phyloP scores from a whole-genome alignment of 2,888 invertebrate genomes.

The Lycaena phlaeas region DNA sequence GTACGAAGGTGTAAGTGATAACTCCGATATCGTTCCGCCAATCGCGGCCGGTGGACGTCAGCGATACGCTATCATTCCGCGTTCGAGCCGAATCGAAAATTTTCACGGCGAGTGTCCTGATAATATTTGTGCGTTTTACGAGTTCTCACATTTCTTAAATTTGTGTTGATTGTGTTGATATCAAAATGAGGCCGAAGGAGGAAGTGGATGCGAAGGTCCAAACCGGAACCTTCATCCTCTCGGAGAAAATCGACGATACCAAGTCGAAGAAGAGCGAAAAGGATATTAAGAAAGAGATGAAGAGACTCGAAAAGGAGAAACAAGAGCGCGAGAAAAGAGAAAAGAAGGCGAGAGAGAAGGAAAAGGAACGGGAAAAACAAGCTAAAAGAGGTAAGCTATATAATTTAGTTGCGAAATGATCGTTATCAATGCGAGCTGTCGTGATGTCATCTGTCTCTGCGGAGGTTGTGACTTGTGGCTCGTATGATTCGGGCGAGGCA shows the following conservation, averaged over 20 bases:
- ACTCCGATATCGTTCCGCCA: slow-evolving; percentile 48
- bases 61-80: slow-evolving; percentile 38
- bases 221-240: slow-evolving; percentile 69
- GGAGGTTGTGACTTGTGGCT: slow-evolving; percentile 33
- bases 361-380: slow-evolving; percentile 60
- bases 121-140: slow-evolving; percentile 45
- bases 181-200: slow-evolving; percentile 62
- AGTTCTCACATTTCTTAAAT: slow-evolving; percentile 39
- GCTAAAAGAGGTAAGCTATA: slow-evolving; percentile 56
- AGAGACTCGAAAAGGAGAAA: slow-evolving; percentile 63
- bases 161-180: no score
- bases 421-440: slow-evolving; percentile 27
- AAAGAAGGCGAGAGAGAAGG: slow-evolving; percentile 67
- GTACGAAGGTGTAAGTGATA: slow-evolving; percentile 54
- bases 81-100: slow-evolving; percentile 44
- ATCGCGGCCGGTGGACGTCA: slow-evolving; percentile 41
- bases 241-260: slow-evolving; percentile 70
- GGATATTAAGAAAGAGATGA: slow-evolving; percentile 68
- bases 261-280: slow-evolving; percentile 62
- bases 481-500: slow-evolving; percentile 26
- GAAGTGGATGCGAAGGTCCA: slow-evolving; percentile 58
- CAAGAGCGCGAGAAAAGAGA: slow-evolving; percentile 63
- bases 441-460: slow-evolving; percentile 49
- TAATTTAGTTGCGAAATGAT: slow-evolving; percentile 10
- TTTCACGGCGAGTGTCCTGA: slow-evolving; percentile 39